Percentiles rank a stretch among this genome's conserved stretches.
Evolutionary conservation across 2,888 invertebrate species (phyloP).

Genomic region (Nematopogon swammerdamellus): DNA sequence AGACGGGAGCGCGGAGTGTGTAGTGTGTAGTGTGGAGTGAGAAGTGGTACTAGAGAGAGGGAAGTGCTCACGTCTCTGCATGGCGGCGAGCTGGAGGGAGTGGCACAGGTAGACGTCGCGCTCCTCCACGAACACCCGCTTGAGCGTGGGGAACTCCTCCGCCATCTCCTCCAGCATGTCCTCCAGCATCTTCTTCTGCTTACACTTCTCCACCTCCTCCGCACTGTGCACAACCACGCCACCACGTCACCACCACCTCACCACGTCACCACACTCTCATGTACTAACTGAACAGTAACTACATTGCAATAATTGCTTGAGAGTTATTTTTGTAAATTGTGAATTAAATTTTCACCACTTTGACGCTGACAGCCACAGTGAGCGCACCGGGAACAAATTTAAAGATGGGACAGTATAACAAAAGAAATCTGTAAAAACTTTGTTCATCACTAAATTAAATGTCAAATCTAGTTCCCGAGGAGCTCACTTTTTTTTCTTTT

Average conservation of each 20-base stretch:
- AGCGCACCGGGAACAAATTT: too few species aligned
- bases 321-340: neutral
- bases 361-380: too few species aligned
- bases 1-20: too few species aligned
- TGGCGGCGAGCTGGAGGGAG: constrained; percentile 69
- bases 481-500: too few species aligned
- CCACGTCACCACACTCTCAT: too few species aligned
- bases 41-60: too few species aligned
- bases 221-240: constrained; percentile 63
- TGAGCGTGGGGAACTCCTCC: constrained; percentile 88
- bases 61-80: constrained; percentile 39
- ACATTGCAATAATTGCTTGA: neutral
- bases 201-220: constrained; percentile 94
- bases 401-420: too few species aligned
- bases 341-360: neutral
- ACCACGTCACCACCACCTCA: constrained; percentile 10
- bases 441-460: too few species aligned
- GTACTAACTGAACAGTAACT: neutral
- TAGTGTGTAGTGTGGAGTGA: too few species aligned
- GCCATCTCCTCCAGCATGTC: constrained; percentile 91
- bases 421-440: too few species aligned
- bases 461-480: too few species aligned
- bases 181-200: constrained; percentile 86
- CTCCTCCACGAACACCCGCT: constrained; percentile 90
- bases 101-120: constrained; percentile 89